Base-by-base conservation (phyloP, 2,888 invertebrate species). In the Tromatobia lineatoria region DNA sequence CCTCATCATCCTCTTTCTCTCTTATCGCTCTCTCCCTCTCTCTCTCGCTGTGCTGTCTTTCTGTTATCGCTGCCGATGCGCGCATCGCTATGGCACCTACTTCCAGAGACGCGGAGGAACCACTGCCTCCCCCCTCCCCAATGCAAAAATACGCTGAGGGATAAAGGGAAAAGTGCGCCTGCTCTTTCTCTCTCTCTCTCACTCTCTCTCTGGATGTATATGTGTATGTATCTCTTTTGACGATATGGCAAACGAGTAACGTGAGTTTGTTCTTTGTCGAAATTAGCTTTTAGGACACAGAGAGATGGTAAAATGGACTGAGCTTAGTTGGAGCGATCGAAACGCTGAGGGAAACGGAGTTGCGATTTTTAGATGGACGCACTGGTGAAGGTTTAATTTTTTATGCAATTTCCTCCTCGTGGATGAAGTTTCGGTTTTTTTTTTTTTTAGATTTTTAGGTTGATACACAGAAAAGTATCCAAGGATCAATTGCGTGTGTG, bases 261-360 rank as follows among this genome's bases (percentile, higher is more conserved):
- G 81, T 61, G 42, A 80, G 73, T 73, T 80, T 80, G 71, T 66
- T 57, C 66, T 84, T 81, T 81, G 78, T 81, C 69, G 71, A 81
- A 84, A 84, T 84, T 84, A 78, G 78, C 84, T 67, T 47, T 47
- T 47, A 8, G 47, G 25, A n/a, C 15, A 59, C 3, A 38, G 11
- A 8, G 18, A n/a, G 38, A 18, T 7, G 38, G 38, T n/a, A 18
- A 64, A 38, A 38, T 34, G 61, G 38, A 38, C n/a, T 7, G 18
- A 0, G 20, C 2, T 25, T 2, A 23, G 3, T 20, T 25, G 0
- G 34, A n/a, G 59, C 8, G 18, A 20, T 42, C n/a, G 34, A 23
- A 23, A 25, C 2, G 10, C 4, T 1, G 3, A 50, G 18, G 2
- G n/a, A 18, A 3, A n/a, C 0, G n/a, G 4, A n/a, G 3, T n/a